Evolutionary conservation across 2,113 vertebrate genomes (phyloP).

Genomic region (Xiphorhynchus elegans): DNA sequence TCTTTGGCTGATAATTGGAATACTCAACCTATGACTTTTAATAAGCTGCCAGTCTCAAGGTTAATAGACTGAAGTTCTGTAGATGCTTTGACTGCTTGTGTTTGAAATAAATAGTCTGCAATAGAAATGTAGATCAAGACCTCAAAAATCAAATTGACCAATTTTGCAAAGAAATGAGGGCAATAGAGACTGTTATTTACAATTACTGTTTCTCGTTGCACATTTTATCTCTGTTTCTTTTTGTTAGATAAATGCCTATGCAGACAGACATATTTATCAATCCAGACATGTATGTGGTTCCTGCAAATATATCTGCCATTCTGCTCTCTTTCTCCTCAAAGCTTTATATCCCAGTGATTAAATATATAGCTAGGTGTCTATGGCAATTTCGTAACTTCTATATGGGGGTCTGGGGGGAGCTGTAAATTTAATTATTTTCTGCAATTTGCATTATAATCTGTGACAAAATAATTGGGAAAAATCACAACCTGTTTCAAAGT

Average conservation of each 20-base stretch:
- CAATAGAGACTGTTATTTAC: conserved; percentile 44
- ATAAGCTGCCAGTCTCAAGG: conserved; percentile 33
- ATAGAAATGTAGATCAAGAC: conserved; percentile 40
- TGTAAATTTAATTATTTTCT: background rate
- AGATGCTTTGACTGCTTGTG: background rate
- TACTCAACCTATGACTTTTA: conserved; percentile 51
- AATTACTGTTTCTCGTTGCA: conserved; percentile 8
- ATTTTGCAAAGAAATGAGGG: background rate
- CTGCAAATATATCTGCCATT: background rate
- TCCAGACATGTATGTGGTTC: background rate
- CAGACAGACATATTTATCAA: conserved; percentile 29
- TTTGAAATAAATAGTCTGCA: conserved; percentile 24
- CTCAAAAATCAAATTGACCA: conserved; percentile 46
- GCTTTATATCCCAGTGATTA: background rate
- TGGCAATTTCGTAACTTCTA: background rate
- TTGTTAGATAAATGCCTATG: conserved; percentile 17
- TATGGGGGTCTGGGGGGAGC: background rate
- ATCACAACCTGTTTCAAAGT: background rate
- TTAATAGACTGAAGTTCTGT: conserved; percentile 40
- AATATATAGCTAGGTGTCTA: background rate
- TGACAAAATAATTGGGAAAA: background rate
- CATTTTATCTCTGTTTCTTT: conserved; percentile 28
- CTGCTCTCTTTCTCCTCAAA: background rate
- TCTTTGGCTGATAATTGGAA: conserved; percentile 44
- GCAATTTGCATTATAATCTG: background rate